These are phyloP conservation scores for Plecotus auritus DNA, from an alignment of 2,113 vertebrate species.

Conservation along the genomic window DNA sequence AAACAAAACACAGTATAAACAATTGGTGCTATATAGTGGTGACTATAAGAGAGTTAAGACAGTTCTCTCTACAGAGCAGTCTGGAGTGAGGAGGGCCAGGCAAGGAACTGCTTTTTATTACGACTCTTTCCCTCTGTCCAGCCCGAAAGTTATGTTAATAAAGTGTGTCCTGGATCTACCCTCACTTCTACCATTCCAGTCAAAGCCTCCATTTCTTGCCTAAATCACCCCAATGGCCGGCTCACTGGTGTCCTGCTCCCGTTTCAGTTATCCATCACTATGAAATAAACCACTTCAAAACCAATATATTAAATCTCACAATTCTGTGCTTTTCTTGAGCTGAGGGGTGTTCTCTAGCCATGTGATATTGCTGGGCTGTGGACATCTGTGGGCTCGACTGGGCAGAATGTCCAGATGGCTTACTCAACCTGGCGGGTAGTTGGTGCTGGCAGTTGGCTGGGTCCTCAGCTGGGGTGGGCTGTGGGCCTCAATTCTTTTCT, in stretches of 20 bases:
- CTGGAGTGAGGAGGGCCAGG: background rate
- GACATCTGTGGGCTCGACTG: background rate
- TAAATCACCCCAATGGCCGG: background rate
- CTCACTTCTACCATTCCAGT: background rate
- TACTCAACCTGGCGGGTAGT: background rate
- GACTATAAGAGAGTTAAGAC: background rate
- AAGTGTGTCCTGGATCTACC: background rate
- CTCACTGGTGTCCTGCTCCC: background rate
- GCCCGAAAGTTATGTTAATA: background rate
- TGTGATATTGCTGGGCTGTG: background rate
- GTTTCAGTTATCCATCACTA: background rate
- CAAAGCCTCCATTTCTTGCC: background rate
- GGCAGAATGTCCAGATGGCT: background rate
- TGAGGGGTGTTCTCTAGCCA: background rate
- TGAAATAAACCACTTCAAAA: background rate
- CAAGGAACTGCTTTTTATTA: background rate
- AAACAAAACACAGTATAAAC: background rate
- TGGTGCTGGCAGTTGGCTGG: background rate
- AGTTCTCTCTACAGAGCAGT: background rate
- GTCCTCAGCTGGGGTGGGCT: background rate
- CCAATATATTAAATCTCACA: background rate
- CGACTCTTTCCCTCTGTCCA: background rate
- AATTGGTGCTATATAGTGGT: background rate
- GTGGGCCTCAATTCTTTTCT: background rate
- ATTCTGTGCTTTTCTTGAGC: background rate